Conservation (phyloP, 1,140 invertebrate species). For the Heliconius congener region DNA sequence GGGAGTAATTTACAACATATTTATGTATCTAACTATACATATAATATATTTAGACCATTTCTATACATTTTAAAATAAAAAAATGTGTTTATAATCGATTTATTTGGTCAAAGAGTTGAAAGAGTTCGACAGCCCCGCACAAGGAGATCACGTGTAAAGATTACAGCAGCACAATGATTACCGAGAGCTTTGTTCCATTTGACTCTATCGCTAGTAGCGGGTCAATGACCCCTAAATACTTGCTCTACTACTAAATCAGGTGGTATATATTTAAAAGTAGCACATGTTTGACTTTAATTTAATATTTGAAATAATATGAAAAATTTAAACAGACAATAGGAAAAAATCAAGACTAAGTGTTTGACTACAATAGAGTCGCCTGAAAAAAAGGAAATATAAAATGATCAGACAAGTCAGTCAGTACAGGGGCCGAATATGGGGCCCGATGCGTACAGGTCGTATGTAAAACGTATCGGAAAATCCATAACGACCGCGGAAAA, state of each 20-base stretch:
- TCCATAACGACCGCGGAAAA: slow-evolving; percentile 78
- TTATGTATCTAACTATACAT: no score
- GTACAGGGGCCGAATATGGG: not conserved
- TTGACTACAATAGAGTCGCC: not conserved
- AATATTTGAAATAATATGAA: not conserved
- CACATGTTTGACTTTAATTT: not conserved
- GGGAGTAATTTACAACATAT: no score
- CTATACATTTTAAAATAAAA: no score
- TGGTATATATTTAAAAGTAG: not conserved
- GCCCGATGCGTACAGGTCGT: slow-evolving; percentile 35
- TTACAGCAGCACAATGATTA: slow-evolving; percentile 17
- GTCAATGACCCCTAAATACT: slow-evolving; percentile 26
- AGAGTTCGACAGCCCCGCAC: slow-evolving; percentile 2
- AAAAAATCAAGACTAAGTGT: not conserved
- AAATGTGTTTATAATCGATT: not conserved
- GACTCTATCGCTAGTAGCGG: slow-evolving; percentile 16
- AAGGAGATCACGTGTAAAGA: slow-evolving; percentile 10
- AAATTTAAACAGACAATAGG: not conserved
- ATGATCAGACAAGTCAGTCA: no score
- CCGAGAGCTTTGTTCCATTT: slow-evolving; percentile 27
- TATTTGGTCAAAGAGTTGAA: not conserved
- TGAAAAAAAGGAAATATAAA: not conserved
- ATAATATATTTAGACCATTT: no score
- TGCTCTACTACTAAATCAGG: slow-evolving; percentile 10
- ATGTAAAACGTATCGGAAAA: slow-evolving; percentile 75